Evolutionary conservation across 2,888 invertebrate genomes (phyloP), one percentile per base, ranked within the genome.

Genomic region (Ellobium chinense): DNA sequence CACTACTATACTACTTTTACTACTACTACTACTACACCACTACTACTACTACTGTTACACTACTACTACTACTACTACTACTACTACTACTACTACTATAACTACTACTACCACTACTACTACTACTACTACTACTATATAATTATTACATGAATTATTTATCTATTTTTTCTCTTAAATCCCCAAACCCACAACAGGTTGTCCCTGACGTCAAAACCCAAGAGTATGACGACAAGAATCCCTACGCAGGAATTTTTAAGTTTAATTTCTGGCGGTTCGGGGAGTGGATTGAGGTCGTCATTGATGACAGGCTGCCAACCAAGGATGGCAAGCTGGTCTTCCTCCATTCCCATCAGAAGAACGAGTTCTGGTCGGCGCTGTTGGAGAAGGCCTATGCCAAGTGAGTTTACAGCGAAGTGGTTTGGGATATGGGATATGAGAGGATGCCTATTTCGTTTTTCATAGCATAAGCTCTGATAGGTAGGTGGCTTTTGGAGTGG

Each of bases 331-430:
- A 94, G 84, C 93, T 95, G 1, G 89, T 94, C 21, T 95, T 94
- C 86, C 94, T 94, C 68, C 94, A 94, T 77, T 94, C 94, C 0
- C 93, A 93, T 62, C 92, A 93, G 5, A 89, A 92, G 58, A 94
- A 94, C 87, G 95, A 95, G 87, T 95, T 95, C 91, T 95, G 95
- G 95, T 93, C 93, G 75, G 94, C 95, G 0, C 91, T 95, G 5
- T 87, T 95, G 46, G 95, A 95, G 88, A 95, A 95, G 87, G 95
- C 95, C 0, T 95, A 95, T 89, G 95, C 95, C 9, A 95, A 95
- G 94, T 95, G 88, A 90, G 93, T 91, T 2, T 0, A 18, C 4
- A 24, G 24, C 29, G 34, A 24, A 31, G 70, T 14, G 12, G n/a
- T n/a, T n/a, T n/a, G n/a, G n/a, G n/a, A n/a, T n/a, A n/a, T n/a